A percentile compares a stretch with the other conserved stretches of the same genome.
phyloP scores from a whole-genome alignment of 2,113 vertebrate genomes.

The Gallinago media region DNA sequence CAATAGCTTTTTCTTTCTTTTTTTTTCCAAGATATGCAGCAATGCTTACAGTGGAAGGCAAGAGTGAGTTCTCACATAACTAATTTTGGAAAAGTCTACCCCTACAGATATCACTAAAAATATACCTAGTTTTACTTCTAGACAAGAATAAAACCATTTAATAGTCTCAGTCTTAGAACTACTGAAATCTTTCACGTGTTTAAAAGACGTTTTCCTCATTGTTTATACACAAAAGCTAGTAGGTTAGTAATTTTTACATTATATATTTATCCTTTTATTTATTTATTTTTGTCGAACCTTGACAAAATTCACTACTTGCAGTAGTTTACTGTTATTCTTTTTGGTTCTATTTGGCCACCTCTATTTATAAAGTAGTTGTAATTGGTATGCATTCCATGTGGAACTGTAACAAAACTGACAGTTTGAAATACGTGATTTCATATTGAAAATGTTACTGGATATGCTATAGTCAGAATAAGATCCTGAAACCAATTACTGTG shows the following conservation, averaged over 20 bases:
- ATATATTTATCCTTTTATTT: neutral
- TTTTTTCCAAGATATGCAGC: neutral
- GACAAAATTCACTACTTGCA: slow-evolving; percentile 9
- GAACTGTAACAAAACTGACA: slow-evolving; percentile 75
- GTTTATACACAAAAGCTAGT: neutral
- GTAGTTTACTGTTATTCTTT: slow-evolving; percentile 1
- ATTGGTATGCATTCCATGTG: slow-evolving; percentile 78
- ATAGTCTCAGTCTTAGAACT: neutral
- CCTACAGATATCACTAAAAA: neutral
- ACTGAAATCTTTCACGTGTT: neutral
- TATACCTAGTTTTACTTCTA: neutral
- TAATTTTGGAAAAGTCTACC: neutral
- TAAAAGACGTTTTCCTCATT: neutral
- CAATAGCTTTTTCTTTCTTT: neutral
- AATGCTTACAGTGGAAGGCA: neutral
- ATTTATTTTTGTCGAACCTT: neutral
- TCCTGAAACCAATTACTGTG: slow-evolving; percentile 84
- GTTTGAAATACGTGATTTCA: slow-evolving; percentile 83
- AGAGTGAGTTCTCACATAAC: neutral
- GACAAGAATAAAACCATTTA: neutral
- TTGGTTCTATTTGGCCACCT: slow-evolving; percentile 29
- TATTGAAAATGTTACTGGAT: slow-evolving; percentile 75
- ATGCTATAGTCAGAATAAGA: slow-evolving; percentile 76
- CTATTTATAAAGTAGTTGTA: slow-evolving; percentile 69
- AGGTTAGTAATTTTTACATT: neutral